Percentiles rank a stretch among this genome's conserved stretches.
Conservation (phyloP, 2,888 invertebrate species). For the Mesoligia furuncula region DNA sequence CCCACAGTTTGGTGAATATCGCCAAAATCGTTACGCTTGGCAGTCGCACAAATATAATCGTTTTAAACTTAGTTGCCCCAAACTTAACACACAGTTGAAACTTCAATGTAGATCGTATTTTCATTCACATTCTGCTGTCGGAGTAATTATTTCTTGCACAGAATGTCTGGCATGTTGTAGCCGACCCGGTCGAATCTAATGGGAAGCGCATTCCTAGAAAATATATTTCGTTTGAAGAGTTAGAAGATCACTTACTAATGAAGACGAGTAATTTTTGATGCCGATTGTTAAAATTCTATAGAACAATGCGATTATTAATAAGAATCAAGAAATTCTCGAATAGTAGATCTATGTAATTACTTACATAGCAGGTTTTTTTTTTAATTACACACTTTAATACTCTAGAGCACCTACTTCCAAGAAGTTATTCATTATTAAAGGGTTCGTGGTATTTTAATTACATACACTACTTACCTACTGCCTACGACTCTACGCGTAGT, state of each 20-base stretch:
- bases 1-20: slow-evolving; percentile 24
- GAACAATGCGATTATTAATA: neutral
- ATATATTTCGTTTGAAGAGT: slow-evolving; percentile 14
- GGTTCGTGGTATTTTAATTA: slow-evolving; percentile 12
- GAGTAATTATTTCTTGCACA: slow-evolving; percentile 47
- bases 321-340: neutral
- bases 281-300: neutral
- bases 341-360: neutral
- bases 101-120: slow-evolving; percentile 38
- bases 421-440: neutral
- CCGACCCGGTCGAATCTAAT: slow-evolving; percentile 22
- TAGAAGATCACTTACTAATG: slow-evolving; percentile 5
- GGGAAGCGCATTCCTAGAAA: slow-evolving; percentile 23
- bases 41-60: slow-evolving; percentile 41
- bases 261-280: neutral
- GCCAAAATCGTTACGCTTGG: slow-evolving; percentile 47
- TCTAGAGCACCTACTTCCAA: neutral
- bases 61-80: slow-evolving; percentile 42
- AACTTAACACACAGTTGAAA: slow-evolving; percentile 45
- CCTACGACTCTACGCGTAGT: neutral
- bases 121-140: slow-evolving; percentile 43
- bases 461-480: neutral
- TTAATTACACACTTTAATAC: slow-evolving; percentile 2
- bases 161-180: slow-evolving; percentile 38
- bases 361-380: neutral